Conservation (phyloP, 2,113 vertebrate genomes). For the Ameiurus melas region DNA sequence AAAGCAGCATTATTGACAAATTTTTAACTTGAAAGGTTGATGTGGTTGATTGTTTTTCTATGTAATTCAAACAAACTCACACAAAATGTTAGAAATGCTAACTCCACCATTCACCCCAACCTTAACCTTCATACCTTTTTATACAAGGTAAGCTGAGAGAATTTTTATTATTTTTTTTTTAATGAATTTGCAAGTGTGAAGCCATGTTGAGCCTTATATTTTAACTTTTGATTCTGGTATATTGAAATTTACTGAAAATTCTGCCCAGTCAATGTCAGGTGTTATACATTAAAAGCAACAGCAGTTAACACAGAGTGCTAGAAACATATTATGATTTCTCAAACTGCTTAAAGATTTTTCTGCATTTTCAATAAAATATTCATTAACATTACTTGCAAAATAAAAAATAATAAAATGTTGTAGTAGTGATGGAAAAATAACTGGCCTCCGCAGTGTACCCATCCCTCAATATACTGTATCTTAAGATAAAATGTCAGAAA, state of each 20-base stretch:
- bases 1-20: neutral
- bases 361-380: neutral
- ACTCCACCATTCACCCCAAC: neutral
- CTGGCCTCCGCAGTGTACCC: neutral
- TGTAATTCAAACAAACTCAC: neutral
- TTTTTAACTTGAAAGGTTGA: neutral
- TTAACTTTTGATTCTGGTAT: neutral
- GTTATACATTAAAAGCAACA: neutral
- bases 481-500: constrained; percentile 7
- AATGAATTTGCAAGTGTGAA: neutral
- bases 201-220: neutral
- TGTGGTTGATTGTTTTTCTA: neutral
- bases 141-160: neutral
- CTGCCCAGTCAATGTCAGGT: neutral
- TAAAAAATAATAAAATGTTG: neutral
- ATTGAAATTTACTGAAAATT: neutral
- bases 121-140: neutral
- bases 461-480: neutral
- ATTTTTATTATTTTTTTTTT: neutral
- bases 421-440: neutral
- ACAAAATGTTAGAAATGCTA: neutral
- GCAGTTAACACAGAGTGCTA: neutral
- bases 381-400: neutral
- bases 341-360: neutral
- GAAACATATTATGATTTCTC: neutral